A percentile compares a stretch with the other conserved stretches of the same genome.
phyloP scores from a whole-genome alignment of 2,888 invertebrate genomes.

The Microctonus hyperodae region DNA sequence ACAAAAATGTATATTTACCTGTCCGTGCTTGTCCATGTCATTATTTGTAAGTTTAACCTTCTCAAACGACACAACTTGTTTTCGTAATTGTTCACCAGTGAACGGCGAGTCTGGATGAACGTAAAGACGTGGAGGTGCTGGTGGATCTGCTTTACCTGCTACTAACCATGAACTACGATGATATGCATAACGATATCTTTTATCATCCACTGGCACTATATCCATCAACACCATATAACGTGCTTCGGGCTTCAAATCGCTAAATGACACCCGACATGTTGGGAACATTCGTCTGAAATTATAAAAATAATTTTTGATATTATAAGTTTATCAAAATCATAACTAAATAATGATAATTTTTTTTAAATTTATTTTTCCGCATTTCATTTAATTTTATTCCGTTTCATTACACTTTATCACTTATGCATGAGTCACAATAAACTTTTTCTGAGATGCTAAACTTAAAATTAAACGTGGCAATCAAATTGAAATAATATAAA shows the following conservation, averaged over 20 bases:
- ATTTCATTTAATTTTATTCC: no score
- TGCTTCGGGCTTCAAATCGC: constrained; percentile 71
- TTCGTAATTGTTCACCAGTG: constrained; percentile 77
- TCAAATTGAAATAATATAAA: no score
- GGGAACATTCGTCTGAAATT: constrained; percentile 85
- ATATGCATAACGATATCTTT: constrained; percentile 82
- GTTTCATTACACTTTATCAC: no score
- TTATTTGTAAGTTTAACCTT: constrained; percentile 87
- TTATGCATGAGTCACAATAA: no score
- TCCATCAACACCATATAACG: constrained; percentile 80
- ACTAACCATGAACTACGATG: constrained; percentile 84
- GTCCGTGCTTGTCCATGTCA: constrained; percentile 80
- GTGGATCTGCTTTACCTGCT: constrained; percentile 83
- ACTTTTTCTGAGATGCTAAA: no score
- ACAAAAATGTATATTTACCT: constrained; percentile 66
- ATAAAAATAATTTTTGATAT: no score
- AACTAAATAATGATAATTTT: neutral
- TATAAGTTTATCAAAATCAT: constrained; percentile 1
- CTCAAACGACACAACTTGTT: constrained; percentile 83
- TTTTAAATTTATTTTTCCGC: neutral
- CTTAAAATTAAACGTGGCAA: no score
- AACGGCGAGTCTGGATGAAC: constrained; percentile 84
- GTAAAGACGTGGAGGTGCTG: constrained; percentile 75
- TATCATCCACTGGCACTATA: constrained; percentile 82
- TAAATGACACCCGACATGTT: constrained; percentile 78